Evolutionary conservation across 2,888 invertebrate genomes (phyloP).

Genomic region (Caenorhabditis plicata): DNA sequence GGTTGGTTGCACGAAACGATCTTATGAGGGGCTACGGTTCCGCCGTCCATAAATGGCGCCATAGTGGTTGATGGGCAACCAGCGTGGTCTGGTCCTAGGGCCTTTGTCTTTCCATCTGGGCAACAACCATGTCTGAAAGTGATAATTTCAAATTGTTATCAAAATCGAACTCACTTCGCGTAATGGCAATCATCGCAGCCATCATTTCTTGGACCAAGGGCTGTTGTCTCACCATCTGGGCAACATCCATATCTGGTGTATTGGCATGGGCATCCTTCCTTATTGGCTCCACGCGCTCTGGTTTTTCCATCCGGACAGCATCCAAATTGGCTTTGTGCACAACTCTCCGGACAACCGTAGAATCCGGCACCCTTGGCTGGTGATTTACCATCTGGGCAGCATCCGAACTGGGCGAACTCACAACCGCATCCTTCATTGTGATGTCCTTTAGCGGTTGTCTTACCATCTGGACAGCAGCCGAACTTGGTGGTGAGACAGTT

Average conservation of each 20-base stretch:
- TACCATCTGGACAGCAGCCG: slow-evolving; percentile 67
- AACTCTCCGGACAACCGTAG: slow-evolving; percentile 76
- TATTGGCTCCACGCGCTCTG: slow-evolving; percentile 80
- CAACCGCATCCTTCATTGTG: slow-evolving; percentile 67
- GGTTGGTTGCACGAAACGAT: slow-evolving; percentile 56
- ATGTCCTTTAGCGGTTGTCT: slow-evolving; percentile 60
- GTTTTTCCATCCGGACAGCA: slow-evolving; percentile 85
- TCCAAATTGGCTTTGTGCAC: slow-evolving; percentile 72
- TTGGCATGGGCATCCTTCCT: slow-evolving; percentile 73
- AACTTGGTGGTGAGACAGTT: slow-evolving; percentile 64
- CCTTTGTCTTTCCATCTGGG: slow-evolving; percentile 61
- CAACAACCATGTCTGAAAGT: slow-evolving; percentile 65
- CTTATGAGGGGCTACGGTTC: slow-evolving; percentile 51
- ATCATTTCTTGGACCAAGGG: slow-evolving; percentile 74
- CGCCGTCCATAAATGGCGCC: slow-evolving; percentile 59
- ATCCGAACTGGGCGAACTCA: slow-evolving; percentile 68
- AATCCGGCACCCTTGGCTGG: slow-evolving; percentile 74
- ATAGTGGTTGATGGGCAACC: slow-evolving; percentile 64
- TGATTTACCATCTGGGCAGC: slow-evolving; percentile 69
- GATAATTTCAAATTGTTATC: too few species aligned
- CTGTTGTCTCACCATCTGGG: slow-evolving; percentile 67
- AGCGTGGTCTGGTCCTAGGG: slow-evolving; percentile 58
- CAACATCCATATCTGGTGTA: slow-evolving; percentile 66
- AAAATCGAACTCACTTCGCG: too few species aligned
- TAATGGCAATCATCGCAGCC: slow-evolving; percentile 73